These are phyloP conservation scores for Alectura lathami DNA, from an alignment of 2,113 vertebrate species.

Conservation along the genomic window DNA sequence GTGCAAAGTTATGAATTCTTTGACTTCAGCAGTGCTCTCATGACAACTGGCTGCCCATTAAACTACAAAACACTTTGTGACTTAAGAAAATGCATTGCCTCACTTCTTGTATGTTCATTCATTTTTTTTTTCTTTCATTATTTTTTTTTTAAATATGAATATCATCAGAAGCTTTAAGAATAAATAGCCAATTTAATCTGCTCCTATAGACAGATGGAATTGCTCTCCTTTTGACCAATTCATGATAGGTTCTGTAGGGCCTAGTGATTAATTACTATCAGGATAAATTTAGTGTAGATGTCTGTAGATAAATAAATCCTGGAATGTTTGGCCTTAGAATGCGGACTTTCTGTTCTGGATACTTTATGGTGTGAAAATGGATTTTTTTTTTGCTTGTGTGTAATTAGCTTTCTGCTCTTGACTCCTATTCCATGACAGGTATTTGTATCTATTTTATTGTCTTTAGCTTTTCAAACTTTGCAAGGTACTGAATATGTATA, in stretches of 20 bases:
- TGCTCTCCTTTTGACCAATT: neutral
- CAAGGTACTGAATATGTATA: neutral
- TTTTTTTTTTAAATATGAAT: neutral
- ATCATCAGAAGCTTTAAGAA: neutral
- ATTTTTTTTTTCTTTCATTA: neutral
- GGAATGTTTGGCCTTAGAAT: neutral
- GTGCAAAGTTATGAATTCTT: neutral
- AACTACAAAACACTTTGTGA: neutral
- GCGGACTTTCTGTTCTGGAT: neutral
- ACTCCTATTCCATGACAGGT: neutral
- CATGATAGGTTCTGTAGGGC: neutral
- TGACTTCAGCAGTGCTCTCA: neutral
- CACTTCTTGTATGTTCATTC: neutral
- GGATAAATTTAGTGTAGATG: neutral
- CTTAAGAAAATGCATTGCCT: neutral
- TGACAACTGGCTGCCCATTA: neutral
- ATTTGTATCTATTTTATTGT: neutral
- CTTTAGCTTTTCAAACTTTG: neutral
- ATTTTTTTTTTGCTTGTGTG: neutral
- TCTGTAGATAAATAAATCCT: neutral
- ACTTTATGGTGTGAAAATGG: neutral
- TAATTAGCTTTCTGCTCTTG: neutral
- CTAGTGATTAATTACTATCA: neutral
- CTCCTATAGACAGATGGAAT: neutral
- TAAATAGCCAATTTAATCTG: neutral